Percentiles rank a stretch among this genome's conserved stretches.
These are phyloP conservation scores for Zhengitettix transpicula DNA, from an alignment of 2,888 invertebrate genomes.

Conservation along the genomic window DNA sequence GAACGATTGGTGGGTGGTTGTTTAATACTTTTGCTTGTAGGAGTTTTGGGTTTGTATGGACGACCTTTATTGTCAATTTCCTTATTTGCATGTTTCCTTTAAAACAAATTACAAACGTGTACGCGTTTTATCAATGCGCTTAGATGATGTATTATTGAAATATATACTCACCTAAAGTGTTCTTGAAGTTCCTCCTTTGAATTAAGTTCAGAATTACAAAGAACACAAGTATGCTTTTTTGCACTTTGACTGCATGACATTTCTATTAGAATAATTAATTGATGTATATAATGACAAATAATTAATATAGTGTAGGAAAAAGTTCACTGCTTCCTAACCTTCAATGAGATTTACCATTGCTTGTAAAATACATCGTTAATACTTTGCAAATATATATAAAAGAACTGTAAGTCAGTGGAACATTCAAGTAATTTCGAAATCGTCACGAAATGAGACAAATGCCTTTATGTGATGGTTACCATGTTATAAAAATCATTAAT, in stretches of 20 bases:
- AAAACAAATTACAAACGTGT: background rate
- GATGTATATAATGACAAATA: background rate
- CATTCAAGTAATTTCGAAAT: no score
- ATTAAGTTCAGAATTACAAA: slow-evolving; percentile 37
- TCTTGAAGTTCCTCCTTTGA: slow-evolving; percentile 40
- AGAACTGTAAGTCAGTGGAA: no score
- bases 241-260: slow-evolving; percentile 2
- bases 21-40: slow-evolving; percentile 4
- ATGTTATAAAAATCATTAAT: background rate
- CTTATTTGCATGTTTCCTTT: slow-evolving; percentile 44
- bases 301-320: background rate
- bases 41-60: slow-evolving; percentile 5
- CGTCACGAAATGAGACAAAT: no score
- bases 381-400: no score
- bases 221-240: slow-evolving; percentile 27
- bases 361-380: no score
- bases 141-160: background rate
- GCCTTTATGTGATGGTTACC: background rate
- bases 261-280: background rate
- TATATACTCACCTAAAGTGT: slow-evolving; percentile 39
- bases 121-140: background rate
- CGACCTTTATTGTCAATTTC: slow-evolving; percentile 33
- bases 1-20: slow-evolving; percentile 11
- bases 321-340: no score
- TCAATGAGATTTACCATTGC: no score